Conservation (phyloP, 2,888 invertebrate species). For the Orchestes rusci region DNA sequence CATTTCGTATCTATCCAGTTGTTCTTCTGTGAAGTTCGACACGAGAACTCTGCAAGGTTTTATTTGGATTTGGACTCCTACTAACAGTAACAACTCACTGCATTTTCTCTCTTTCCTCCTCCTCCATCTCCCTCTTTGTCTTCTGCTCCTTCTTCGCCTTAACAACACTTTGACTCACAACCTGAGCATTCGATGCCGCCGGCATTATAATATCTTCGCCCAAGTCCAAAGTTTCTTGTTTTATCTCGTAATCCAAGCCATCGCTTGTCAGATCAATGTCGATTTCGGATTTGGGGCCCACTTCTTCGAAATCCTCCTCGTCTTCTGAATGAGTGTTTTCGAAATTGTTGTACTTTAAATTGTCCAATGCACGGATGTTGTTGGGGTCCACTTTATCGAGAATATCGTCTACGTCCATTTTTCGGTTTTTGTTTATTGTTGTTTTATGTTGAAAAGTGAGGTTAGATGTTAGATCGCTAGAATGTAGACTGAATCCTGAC, state of each 20-base stretch:
- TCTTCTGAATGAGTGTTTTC: slow-evolving; percentile 35
- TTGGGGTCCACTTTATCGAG: slow-evolving; percentile 27
- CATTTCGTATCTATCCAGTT: slow-evolving; percentile 97
- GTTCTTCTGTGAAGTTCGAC: slow-evolving; percentile 97
- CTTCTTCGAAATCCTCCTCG: slow-evolving; percentile 30
- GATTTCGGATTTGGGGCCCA: slow-evolving; percentile 9
- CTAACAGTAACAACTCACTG: slow-evolving; percentile 57
- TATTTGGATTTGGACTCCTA: background rate
- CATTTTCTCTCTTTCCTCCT: slow-evolving; percentile 94
- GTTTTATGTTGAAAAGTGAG: background rate
- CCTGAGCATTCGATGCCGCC: slow-evolving; percentile 31
- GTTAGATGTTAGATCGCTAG: too few relatives aligned
- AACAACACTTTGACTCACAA: slow-evolving; percentile 7
- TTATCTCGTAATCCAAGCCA: slow-evolving; percentile 20
- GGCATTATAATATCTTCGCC: slow-evolving; percentile 40
- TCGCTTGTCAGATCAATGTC: slow-evolving; percentile 10
- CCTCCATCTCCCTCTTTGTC: slow-evolving; percentile 78
- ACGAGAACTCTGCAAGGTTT: slow-evolving; percentile 71
- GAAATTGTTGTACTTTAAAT: slow-evolving; percentile 36
- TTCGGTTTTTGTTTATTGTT: background rate
- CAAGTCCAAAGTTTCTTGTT: slow-evolving; percentile 31
- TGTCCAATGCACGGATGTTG: slow-evolving; percentile 32
- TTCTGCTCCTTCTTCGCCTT: slow-evolving; percentile 60
- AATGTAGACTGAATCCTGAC: too few relatives aligned
- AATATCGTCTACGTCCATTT: slow-evolving; percentile 27